Base-by-base conservation (phyloP, 2,113 vertebrate genomes). In the Pygoscelis antarcticus region DNA sequence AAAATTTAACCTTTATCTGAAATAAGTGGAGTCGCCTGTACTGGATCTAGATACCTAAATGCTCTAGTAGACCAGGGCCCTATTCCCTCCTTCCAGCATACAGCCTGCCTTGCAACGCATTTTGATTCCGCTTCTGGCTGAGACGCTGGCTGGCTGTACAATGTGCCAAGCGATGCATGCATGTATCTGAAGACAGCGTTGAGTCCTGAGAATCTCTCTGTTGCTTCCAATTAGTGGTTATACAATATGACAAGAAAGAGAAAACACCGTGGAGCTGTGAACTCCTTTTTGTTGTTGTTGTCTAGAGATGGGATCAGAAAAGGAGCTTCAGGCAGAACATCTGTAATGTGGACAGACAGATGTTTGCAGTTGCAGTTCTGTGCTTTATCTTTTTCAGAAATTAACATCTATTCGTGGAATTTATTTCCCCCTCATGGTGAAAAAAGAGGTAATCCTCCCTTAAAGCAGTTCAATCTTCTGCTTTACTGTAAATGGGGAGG, bases 331-430 rank as follows among this genome's bases (percentile, higher is more conserved):
- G 90, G 77, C 88, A 86, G 49, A 87, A 96, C 92, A 96, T 79
- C 91, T 97, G 96, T 36, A 91, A 30, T 2, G 46, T 13, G 91
- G 81, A 46, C 87, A 76, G 60, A 22, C 83, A 95, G 96, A 86
- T 93, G 90, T 76, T 86, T 57, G 84, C 80, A 55, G 54, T 18
- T 29, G 69, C 68, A 42, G 46, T 4, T 62, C 47, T 17, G 23
- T 49, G 58, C 51, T 82, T 69, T 7, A 29, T n/a, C 29, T 62
- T 58, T 29, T 81, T 51, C 47, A 70, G 72, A 85, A 77, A 71
- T 83, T 49, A 44, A 36, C 38, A 52, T 9, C 3, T 25, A 76
- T 77, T 60, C 16, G 14, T 20, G 47, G 89, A 36, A 34, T 61
- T 85, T 70, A 49, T 79, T 62, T 12, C 40, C 34, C 40, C 2